Evolutionary conservation across 2,113 vertebrate species (phyloP).

Genomic region (Nothocercus nigrocapillus): DNA sequence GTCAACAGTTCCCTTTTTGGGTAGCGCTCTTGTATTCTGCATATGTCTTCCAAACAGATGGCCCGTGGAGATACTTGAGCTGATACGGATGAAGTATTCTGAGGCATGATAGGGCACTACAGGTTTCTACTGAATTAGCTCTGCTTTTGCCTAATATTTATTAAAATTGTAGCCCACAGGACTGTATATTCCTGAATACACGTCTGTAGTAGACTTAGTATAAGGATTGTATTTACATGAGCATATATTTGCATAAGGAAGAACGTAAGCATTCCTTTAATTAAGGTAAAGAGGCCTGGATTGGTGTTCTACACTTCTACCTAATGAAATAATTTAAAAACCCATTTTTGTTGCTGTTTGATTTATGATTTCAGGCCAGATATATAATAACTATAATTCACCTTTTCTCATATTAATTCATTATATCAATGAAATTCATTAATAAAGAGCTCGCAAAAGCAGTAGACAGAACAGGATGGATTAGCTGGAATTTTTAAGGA

Average conservation of each 20-base stretch:
- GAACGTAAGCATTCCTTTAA: slow-evolving; percentile 1
- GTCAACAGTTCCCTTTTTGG: not conserved
- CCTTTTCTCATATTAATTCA: not conserved
- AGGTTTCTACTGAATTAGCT: not conserved
- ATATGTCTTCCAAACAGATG: not conserved
- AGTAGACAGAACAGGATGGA: not conserved
- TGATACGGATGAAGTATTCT: not conserved
- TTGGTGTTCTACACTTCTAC: not conserved
- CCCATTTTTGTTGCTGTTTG: not conserved
- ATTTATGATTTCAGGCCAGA: not conserved
- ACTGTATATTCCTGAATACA: not conserved
- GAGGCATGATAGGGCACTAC: not conserved
- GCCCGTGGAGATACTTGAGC: not conserved
- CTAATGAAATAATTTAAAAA: not conserved
- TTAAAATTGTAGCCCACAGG: not conserved
- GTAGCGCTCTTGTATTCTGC: not conserved
- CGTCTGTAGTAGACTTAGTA: not conserved
- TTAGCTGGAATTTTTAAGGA: not conserved
- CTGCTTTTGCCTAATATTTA: not conserved
- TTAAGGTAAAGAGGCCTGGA: not conserved
- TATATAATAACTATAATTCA: not conserved
- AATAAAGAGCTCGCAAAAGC: not conserved
- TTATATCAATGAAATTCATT: not conserved
- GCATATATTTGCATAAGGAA: not conserved
- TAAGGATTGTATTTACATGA: not conserved